Evolutionary conservation across 92 coral and sea anemone genomes (phyloP).

Genomic region (Siderastrea radians): DNA sequence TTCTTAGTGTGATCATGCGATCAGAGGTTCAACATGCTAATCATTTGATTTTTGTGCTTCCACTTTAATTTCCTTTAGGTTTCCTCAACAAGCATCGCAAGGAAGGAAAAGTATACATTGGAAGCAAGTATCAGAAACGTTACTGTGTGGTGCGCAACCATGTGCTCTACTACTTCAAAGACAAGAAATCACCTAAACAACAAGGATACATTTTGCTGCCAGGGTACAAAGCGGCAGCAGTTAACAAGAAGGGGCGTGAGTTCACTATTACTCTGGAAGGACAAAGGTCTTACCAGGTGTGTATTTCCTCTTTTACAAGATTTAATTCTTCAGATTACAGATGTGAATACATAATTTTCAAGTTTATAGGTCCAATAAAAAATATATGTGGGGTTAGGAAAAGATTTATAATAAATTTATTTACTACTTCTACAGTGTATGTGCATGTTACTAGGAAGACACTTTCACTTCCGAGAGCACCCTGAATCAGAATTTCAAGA

Average conservation of each 20-base stretch:
- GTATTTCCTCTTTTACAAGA: too few species aligned
- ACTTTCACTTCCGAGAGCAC: too few species aligned
- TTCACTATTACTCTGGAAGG: constrained; percentile 63
- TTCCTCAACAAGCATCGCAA: constrained; percentile 80
- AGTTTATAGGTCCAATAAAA: not conserved
- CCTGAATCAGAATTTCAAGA: too few species aligned
- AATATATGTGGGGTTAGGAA: too few species aligned
- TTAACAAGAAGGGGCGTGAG: constrained; percentile 64
- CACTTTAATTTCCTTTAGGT: constrained; percentile 48
- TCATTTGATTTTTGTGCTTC: not conserved
- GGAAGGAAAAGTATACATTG: constrained; percentile 72
- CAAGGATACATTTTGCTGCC: constrained; percentile 89
- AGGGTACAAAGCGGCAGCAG: constrained; percentile 57
- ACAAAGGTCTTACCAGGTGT: constrained; percentile 78
- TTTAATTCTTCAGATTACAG: not conserved
- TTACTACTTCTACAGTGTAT: too few species aligned
- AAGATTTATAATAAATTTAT: too few species aligned
- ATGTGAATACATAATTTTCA: not conserved
- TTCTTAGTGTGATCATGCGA: not conserved
- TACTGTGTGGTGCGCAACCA: constrained; percentile 85
- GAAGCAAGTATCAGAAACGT: constrained; percentile 88
- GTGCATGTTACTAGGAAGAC: too few species aligned
- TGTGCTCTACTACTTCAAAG: constrained; percentile 81
- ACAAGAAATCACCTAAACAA: constrained; percentile 70
- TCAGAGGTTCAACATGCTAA: not conserved